These are phyloP conservation scores for Tragelaphus scriptus DNA, from an alignment of 2,113 vertebrate genomes.

Conservation along the genomic window DNA sequence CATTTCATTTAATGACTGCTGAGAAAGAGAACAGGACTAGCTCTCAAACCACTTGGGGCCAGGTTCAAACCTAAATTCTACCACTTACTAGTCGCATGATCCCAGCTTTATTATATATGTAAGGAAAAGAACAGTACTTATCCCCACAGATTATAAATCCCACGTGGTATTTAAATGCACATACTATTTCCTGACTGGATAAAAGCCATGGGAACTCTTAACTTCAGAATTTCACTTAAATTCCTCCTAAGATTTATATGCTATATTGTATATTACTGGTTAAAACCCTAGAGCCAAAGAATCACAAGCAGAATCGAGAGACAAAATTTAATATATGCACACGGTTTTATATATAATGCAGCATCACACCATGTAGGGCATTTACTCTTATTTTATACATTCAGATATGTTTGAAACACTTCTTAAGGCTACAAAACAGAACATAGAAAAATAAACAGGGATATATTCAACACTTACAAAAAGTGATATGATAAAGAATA, in stretches of 20 bases:
- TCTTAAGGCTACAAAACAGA: constrained; percentile 79
- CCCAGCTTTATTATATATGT: background rate
- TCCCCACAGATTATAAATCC: background rate
- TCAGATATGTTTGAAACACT: constrained; percentile 75
- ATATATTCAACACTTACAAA: constrained; percentile 78
- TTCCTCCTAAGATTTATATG: background rate
- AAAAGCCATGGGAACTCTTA: background rate
- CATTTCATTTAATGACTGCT: background rate
- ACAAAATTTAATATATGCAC: constrained; percentile 76
- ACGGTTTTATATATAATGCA: constrained; percentile 76
- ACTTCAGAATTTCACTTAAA: constrained; percentile 12
- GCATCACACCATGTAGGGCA: constrained; percentile 78
- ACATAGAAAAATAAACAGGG: constrained; percentile 79
- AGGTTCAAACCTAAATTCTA: background rate
- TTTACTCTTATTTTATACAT: constrained; percentile 77
- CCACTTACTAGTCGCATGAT: background rate
- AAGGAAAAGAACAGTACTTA: background rate
- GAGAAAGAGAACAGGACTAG: background rate
- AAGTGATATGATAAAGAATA: constrained; percentile 77
- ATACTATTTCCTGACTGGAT: background rate
- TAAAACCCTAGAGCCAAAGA: constrained; percentile 43
- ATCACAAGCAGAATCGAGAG: constrained; percentile 55
- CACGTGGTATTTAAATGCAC: background rate
- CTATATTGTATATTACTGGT: background rate
- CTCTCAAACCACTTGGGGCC: background rate